Conservation (phyloP, 2,113 vertebrate species). For the Xiphophorus couchianus region DNA sequence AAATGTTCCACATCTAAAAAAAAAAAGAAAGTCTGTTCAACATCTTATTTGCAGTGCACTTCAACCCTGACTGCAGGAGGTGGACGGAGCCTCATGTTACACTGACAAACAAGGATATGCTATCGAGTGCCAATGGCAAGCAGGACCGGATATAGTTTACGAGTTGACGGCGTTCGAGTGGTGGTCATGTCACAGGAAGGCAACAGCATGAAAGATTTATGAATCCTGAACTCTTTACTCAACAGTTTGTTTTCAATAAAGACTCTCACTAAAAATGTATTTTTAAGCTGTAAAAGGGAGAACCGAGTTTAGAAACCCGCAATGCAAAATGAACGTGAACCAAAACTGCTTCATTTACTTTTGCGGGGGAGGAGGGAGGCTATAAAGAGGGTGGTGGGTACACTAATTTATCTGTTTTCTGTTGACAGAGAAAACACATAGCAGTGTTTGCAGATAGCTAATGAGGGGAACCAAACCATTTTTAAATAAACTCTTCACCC, state of each 20-base stretch:
- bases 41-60: conserved; percentile 9
- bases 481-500: no score
- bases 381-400: neutral
- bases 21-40: neutral
- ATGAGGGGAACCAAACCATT: conserved; percentile 20
- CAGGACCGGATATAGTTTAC: conserved; percentile 52
- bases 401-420: conserved; percentile 13
- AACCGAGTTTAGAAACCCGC: conserved; percentile 30
- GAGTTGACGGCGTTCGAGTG: conserved; percentile 33
- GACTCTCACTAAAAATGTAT: neutral
- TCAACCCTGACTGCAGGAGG: conserved; percentile 1
- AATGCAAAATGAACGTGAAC: conserved; percentile 13
- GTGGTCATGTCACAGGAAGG: conserved; percentile 34
- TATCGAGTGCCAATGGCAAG: conserved; percentile 47
- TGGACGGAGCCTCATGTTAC: conserved; percentile 42
- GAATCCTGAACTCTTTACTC: conserved; percentile 2
- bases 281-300: neutral
- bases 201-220: conserved; percentile 42
- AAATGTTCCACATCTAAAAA: neutral
- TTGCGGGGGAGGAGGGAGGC: neutral
- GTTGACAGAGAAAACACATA: conserved; percentile 63
- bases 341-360: conserved; percentile 10
- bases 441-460: conserved; percentile 52
- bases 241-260: conserved; percentile 3
- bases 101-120: conserved; percentile 39